Conservation (phyloP, 2,113 vertebrate species). For the Podiceps cristatus region DNA sequence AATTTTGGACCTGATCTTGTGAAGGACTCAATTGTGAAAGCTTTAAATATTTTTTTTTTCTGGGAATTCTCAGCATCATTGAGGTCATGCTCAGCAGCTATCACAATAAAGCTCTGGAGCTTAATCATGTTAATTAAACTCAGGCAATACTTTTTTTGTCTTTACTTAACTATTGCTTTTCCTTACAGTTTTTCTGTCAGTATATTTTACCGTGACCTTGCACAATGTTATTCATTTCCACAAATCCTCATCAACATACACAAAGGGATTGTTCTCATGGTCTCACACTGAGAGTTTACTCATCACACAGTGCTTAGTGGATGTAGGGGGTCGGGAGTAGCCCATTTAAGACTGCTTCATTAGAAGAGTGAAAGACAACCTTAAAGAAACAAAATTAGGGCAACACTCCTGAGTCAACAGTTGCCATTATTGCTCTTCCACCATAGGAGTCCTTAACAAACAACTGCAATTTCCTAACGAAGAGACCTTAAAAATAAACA, state of each 20-base stretch:
- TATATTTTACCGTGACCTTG: not conserved
- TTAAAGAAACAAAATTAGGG: constrained; percentile 57
- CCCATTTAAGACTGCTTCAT: constrained; percentile 38
- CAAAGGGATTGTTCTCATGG: constrained; percentile 31
- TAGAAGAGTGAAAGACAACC: constrained; percentile 40
- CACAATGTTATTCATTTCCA: not conserved
- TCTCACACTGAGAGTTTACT: constrained; percentile 56
- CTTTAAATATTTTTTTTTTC: not conserved
- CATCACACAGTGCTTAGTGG: constrained; percentile 15
- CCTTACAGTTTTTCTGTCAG: not conserved
- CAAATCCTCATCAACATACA: constrained; percentile 23
- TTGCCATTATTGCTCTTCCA: constrained; percentile 7
- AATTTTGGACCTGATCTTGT: not conserved
- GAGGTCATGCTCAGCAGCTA: not conserved
- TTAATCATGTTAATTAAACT: not conserved
- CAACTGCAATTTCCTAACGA: constrained; percentile 1
- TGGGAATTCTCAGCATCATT: not conserved
- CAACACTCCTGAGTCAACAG: constrained; percentile 52
- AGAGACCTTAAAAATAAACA: not conserved
- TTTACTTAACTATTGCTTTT: not conserved
- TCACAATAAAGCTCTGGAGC: not conserved
- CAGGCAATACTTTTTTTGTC: not conserved
- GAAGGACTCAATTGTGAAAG: not conserved
- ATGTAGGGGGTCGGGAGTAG: not conserved
- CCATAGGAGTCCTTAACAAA: constrained; percentile 28